These are phyloP conservation scores for Aegithalos caudatus DNA, from an alignment of 2,113 vertebrate genomes.

Conservation along the genomic window DNA sequence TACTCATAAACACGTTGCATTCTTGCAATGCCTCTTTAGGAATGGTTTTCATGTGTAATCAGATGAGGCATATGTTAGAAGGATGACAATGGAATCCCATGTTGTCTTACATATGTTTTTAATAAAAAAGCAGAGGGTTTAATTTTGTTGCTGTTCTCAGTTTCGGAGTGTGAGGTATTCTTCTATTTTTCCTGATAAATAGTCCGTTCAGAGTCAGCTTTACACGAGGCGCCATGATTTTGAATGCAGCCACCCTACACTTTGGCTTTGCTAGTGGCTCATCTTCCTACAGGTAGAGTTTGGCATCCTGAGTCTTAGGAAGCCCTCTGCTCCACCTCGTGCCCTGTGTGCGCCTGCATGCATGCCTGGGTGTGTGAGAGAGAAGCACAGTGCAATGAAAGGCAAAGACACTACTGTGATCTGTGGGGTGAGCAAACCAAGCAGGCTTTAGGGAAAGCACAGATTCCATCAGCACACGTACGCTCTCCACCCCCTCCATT, in stretches of 20 bases:
- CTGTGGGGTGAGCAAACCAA: neutral
- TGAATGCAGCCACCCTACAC: neutral
- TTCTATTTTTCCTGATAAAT: slow-evolving; percentile 19
- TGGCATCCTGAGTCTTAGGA: neutral
- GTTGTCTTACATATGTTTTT: slow-evolving; percentile 47
- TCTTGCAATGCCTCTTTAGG: slow-evolving; percentile 27
- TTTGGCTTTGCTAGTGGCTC: neutral
- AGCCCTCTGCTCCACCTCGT: neutral
- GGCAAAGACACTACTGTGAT: neutral
- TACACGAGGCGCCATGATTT: neutral
- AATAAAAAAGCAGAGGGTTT: slow-evolving; percentile 29
- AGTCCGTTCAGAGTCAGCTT: neutral
- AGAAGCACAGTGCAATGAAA: neutral
- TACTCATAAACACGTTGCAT: neutral
- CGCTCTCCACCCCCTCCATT: fast-evolving
- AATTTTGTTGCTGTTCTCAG: slow-evolving; percentile 18
- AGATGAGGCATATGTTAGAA: slow-evolving; percentile 38
- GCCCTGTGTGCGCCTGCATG: fast-evolving
- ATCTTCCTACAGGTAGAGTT: neutral
- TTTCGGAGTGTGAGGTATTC: neutral
- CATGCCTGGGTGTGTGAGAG: fast-evolving
- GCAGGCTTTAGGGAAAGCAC: neutral
- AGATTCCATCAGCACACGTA: neutral
- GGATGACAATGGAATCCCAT: slow-evolving; percentile 22
- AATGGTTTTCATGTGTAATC: slow-evolving; percentile 48